These are phyloP conservation scores for Leucania comma DNA, from an alignment of 2,888 invertebrate species.

Conservation along the genomic window DNA sequence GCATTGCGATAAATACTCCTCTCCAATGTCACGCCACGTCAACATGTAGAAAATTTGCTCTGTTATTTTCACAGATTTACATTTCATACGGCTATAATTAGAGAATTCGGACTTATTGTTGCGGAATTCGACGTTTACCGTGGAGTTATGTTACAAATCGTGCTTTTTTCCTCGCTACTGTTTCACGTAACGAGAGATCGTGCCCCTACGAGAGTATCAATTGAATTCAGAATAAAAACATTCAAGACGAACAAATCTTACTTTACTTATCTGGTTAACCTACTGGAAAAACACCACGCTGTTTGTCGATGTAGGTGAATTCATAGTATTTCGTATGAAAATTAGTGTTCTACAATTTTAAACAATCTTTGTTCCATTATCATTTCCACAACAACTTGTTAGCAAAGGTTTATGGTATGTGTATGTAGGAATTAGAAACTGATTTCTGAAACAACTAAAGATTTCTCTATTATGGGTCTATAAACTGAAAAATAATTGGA, in stretches of 20 bases:
- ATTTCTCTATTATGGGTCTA: constrained; percentile 2
- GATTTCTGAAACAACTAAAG: not conserved
- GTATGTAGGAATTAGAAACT: constrained; percentile 5
- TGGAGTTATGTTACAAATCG: constrained; percentile 79
- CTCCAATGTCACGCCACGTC: constrained; percentile 89
- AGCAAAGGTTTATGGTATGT: constrained; percentile 6
- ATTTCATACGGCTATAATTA: constrained; percentile 89
- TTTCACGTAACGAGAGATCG: constrained; percentile 47
- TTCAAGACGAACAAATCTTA: constrained; percentile 67
- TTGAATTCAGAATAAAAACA: constrained; percentile 64
- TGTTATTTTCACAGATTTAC: constrained; percentile 89
- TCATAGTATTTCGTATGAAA: constrained; percentile 40
- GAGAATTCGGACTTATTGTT: constrained; percentile 87
- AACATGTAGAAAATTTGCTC: constrained; percentile 88
- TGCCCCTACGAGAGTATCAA: constrained; percentile 47
- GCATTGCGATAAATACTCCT: constrained; percentile 73
- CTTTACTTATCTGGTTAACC: constrained; percentile 63
- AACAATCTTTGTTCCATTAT: constrained; percentile 37
- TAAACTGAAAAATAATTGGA: constrained; percentile 22
- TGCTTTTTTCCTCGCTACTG: constrained; percentile 52
- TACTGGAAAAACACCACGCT: constrained; percentile 67
- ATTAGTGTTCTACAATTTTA: constrained; percentile 28
- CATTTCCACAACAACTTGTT: constrained; percentile 36
- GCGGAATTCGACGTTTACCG: constrained; percentile 82
- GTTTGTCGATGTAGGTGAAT: constrained; percentile 48